These are phyloP conservation scores for Actinia equina DNA, from an alignment of 64 coral and sea anemone species.

Conservation along the genomic window DNA sequence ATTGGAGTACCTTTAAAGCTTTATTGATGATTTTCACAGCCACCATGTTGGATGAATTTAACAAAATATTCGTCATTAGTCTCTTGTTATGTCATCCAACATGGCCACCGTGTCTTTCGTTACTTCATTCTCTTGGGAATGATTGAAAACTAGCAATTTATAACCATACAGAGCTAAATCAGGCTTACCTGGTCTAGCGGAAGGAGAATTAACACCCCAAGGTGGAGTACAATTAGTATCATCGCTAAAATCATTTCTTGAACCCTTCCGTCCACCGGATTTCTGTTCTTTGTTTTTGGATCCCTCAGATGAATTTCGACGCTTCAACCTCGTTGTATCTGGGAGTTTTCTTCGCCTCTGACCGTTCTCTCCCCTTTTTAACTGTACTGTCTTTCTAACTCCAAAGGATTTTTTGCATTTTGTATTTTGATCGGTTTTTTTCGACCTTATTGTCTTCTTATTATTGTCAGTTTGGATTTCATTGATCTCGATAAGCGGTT, in stretches of 20 bases:
- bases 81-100: too few relatives aligned
- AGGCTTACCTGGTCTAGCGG: not conserved
- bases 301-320: not conserved
- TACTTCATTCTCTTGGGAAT: too few relatives aligned
- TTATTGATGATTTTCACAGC: too few relatives aligned
- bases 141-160: too few relatives aligned
- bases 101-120: too few relatives aligned
- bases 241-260: not conserved
- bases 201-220: not conserved
- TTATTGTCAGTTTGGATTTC: not conserved
- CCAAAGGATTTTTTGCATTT: constrained; percentile 15
- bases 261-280: not conserved
- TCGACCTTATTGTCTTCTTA: not conserved
- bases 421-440: not conserved
- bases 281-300: not conserved
- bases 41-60: too few relatives aligned
- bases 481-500: constrained; percentile 22
- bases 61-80: too few relatives aligned
- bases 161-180: too few relatives aligned
- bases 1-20: too few relatives aligned
- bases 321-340: not conserved
- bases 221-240: not conserved
- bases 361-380: not conserved
- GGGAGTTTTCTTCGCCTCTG: not conserved
- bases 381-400: not conserved